These are phyloP conservation scores for Lepeophtheirus nordmannii DNA, from an alignment of 2,888 invertebrate genomes.

Conservation along the genomic window DNA sequence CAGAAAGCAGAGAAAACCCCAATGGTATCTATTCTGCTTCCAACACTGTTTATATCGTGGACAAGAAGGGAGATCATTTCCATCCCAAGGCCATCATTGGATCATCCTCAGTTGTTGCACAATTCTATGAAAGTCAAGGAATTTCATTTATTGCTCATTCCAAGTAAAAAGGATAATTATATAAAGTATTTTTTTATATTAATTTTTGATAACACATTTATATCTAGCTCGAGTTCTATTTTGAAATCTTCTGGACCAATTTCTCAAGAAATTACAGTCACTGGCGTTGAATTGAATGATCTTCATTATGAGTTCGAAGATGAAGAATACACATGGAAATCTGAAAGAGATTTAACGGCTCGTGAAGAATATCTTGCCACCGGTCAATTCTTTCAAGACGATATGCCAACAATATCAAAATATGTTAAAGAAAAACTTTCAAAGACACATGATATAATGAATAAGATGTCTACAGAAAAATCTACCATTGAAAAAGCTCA, in stretches of 20 bases:
- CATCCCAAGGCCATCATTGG: constrained; percentile 2
- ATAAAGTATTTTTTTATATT: neutral
- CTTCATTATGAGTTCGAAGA: constrained; percentile 22
- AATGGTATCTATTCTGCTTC: constrained; percentile 7
- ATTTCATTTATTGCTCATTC: neutral
- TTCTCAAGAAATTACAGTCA: constrained; percentile 19
- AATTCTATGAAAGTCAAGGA: constrained; percentile 13
- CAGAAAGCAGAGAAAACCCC: neutral
- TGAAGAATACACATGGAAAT: constrained; percentile 15
- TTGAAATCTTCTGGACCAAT: constrained; percentile 11
- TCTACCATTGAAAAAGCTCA: constrained; percentile 6
- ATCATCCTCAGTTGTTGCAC: constrained; percentile 7
- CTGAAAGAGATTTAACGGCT: constrained; percentile 22
- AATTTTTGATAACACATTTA: too few relatives aligned
- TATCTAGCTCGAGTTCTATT: constrained; percentile 9
- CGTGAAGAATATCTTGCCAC: constrained; percentile 5
- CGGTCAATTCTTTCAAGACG: constrained; percentile 9
- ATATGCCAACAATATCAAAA: neutral
- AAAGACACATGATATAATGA: neutral
- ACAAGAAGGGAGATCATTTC: constrained; percentile 6
- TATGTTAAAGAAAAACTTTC: neutral
- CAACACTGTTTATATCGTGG: constrained; percentile 15
- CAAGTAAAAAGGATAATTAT: neutral
- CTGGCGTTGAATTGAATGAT: neutral
- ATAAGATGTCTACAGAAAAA: neutral